phyloP scores from a whole-genome alignment of 2,888 invertebrate species.

The Drosophila tanythrix region DNA sequence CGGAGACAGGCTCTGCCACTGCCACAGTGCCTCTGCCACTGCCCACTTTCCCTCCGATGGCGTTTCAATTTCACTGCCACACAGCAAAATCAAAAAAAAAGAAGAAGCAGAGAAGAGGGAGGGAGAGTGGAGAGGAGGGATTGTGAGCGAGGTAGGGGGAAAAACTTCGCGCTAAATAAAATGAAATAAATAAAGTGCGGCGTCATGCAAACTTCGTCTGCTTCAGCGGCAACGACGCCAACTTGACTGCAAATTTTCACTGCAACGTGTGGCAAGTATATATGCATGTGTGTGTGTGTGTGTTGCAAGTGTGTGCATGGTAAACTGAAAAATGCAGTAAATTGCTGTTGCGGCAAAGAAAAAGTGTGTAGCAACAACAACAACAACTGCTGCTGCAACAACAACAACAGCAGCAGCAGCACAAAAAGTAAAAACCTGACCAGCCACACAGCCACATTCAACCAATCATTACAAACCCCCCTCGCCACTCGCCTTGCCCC shows the following conservation, averaged over 20 bases:
- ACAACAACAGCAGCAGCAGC: slow-evolving; percentile 41
- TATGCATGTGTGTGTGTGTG: slow-evolving; percentile 14
- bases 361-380: slow-evolving; percentile 53
- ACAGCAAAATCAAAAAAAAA: slow-evolving; percentile 13
- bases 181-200: slow-evolving; percentile 65
- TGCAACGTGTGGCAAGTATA: slow-evolving; percentile 56
- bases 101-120: not conserved
- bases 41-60: slow-evolving; percentile 53
- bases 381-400: slow-evolving; percentile 55
- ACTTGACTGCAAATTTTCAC: slow-evolving; percentile 76
- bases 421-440: slow-evolving; percentile 63
- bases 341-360: slow-evolving; percentile 68
- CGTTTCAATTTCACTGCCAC: slow-evolving; percentile 64
- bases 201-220: slow-evolving; percentile 79
- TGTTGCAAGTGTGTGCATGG: slow-evolving; percentile 33
- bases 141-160: not conserved
- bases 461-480: slow-evolving; percentile 15
- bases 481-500: not conserved
- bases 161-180: slow-evolving; percentile 56
- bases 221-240: slow-evolving; percentile 73
- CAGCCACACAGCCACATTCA: slow-evolving; percentile 39
- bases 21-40: slow-evolving; percentile 35
- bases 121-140: not conserved
- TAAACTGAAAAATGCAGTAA: slow-evolving; percentile 67
- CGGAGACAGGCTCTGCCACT: slow-evolving; percentile 25